phyloP scores from a whole-genome alignment of 2,888 invertebrate species.

The Xestia sexstrigata region DNA sequence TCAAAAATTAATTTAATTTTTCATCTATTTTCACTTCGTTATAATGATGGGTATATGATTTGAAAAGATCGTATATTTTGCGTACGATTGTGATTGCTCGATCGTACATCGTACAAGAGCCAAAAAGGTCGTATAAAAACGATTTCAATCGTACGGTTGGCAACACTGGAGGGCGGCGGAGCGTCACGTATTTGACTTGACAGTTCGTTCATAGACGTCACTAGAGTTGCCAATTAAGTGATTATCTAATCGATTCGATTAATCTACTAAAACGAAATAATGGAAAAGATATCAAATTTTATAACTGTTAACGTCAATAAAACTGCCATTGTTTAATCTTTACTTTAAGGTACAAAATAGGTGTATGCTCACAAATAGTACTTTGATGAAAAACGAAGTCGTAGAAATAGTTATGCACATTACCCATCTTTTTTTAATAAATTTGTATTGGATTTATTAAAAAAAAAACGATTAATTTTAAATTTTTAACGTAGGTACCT shows the following conservation, averaged over 20 bases:
- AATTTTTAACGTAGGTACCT: no score
- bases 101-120: no score
- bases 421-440: no score
- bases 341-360: no score
- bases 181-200: slow-evolving; percentile 49
- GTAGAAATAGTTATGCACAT: no score
- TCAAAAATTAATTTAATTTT: no score
- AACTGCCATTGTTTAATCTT: neutral
- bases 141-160: no score
- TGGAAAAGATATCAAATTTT: neutral
- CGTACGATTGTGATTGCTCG: no score
- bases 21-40: no score
- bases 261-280: neutral
- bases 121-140: no score
- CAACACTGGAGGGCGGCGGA: slow-evolving; percentile 59
- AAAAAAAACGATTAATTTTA: neutral
- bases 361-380: neutral
- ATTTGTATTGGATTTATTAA: neutral
- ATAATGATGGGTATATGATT: no score
- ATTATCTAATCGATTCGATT: neutral
- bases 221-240: slow-evolving; percentile 12
- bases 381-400: neutral
- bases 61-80: no score
- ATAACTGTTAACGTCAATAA: neutral
- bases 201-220: slow-evolving; percentile 34